Evolutionary conservation across 2,888 invertebrate species (phyloP), one percentile per base, ranked within the genome.

Genomic region (Ferdinandea cuprea): DNA sequence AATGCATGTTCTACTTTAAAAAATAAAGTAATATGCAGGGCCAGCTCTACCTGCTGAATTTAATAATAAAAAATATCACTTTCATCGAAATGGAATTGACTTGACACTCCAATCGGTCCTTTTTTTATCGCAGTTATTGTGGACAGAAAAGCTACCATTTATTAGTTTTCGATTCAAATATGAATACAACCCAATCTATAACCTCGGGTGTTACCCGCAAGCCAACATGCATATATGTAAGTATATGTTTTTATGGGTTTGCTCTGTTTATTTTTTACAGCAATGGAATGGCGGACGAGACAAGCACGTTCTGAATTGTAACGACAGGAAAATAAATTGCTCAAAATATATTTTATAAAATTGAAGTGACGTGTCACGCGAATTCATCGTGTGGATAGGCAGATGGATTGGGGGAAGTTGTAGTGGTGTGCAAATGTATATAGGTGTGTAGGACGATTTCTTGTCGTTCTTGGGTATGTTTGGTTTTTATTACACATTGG

Each of bases 331-430:
- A 88, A 88, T 88, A 88, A 88, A 88, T 88, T 87, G 85, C 86
- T 87, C 88, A 87, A 88, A 87, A 88, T 88, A 88, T 86, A 86
- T 89, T 88, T 89, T 88, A 87, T 87, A 87, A 89, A 88, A 88
- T 88, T 89, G 88, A 88, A 86, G 88, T 89, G 88, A 89, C 88
- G 87, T 88, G 88, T 88, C 88, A 88, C 88, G 88, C 88, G 88
- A 88, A 77, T 81, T 78, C 72, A 72, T 72, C 74, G 78, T 61
- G 35, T 42, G 32, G 28, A 40, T n/a, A 6, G 44, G 30, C 9
- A 9, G 17, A 13, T 30, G 42, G 13, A 68, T 56, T 9, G n/a
- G 15, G 42, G 32, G 8, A 48, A 32, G 17, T 68, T 78, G 77
- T 66, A 66, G 78, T 73, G 78, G 66, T 66, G 46, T 72, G 77